A percentile compares a stretch with the other conserved stretches of the same genome.
These are phyloP conservation scores for Zelleria hepariella DNA, from an alignment of 2,888 invertebrate species.

Conservation along the genomic window DNA sequence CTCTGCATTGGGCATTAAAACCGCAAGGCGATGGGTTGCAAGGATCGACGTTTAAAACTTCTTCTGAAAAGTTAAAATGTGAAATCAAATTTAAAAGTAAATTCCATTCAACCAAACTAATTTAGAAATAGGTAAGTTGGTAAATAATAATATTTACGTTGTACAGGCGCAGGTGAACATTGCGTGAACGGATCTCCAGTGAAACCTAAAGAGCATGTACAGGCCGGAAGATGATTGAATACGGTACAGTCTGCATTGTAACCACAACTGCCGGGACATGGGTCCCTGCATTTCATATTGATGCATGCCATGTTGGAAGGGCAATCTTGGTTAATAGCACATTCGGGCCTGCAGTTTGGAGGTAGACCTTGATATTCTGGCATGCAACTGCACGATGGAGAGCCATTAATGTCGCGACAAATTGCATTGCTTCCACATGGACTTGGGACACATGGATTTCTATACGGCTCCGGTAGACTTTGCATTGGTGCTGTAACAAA, in stretches of 20 bases:
- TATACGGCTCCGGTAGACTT: constrained; percentile 38
- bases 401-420: constrained; percentile 72
- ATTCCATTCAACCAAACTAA: not conserved
- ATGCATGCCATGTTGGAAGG: constrained; percentile 79
- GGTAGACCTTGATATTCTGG: constrained; percentile 77
- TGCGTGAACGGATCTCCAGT: constrained; percentile 84
- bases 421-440: constrained; percentile 79
- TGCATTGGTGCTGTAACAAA: constrained; percentile 30
- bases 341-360: constrained; percentile 81
- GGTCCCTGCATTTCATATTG: constrained; percentile 80
- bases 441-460: constrained; percentile 78
- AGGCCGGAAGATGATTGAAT: constrained; percentile 78
- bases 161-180: constrained; percentile 69
- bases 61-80: constrained; percentile 39
- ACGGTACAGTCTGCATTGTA: constrained; percentile 74
- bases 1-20: constrained; percentile 73
- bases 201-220: constrained; percentile 77
- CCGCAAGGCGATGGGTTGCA: constrained; percentile 83
- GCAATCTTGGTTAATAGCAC: constrained; percentile 81
- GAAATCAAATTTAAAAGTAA: not conserved
- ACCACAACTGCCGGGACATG: constrained; percentile 81
- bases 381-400: constrained; percentile 77
- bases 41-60: constrained; percentile 61
- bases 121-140: constrained; percentile 19
- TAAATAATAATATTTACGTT: constrained; percentile 28